Conservation (phyloP, 2,113 vertebrate species). For the Castor canadensis region DNA sequence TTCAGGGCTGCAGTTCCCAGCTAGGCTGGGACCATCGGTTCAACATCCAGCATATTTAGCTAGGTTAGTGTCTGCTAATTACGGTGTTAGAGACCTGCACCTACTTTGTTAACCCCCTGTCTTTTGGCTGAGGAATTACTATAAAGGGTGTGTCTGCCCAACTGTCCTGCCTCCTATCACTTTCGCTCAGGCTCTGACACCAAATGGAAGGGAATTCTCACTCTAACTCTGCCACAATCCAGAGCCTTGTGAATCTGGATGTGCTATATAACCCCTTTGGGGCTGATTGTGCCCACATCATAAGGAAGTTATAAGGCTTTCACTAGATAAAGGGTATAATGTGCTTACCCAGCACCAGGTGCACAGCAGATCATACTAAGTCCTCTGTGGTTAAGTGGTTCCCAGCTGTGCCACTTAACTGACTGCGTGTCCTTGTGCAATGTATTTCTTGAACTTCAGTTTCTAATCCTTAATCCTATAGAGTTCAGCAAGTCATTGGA, state of each 20-base stretch:
- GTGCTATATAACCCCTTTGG: background rate
- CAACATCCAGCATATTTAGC: background rate
- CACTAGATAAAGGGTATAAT: background rate
- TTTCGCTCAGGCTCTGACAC: background rate
- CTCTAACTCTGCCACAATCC: background rate
- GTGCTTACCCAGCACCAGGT: background rate
- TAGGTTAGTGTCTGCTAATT: background rate
- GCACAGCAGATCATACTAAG: background rate
- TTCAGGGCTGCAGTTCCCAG: background rate
- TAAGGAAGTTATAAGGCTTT: background rate
- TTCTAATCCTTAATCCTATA: background rate
- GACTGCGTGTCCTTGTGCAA: background rate
- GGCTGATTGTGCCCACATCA: background rate
- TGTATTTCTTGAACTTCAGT: constrained; percentile 4
- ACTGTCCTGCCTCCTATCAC: background rate
- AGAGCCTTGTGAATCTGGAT: background rate
- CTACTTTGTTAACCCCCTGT: background rate
- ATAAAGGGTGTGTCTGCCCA: background rate
- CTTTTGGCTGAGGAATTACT: background rate
- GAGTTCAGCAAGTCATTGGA: background rate
- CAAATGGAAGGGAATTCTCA: background rate
- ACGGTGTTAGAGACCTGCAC: background rate
- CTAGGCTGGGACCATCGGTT: background rate
- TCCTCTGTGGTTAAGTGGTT: background rate
- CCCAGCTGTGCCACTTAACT: background rate